phyloP scores from a whole-genome alignment of 2,113 vertebrate genomes.

The Hystrix brachyura region DNA sequence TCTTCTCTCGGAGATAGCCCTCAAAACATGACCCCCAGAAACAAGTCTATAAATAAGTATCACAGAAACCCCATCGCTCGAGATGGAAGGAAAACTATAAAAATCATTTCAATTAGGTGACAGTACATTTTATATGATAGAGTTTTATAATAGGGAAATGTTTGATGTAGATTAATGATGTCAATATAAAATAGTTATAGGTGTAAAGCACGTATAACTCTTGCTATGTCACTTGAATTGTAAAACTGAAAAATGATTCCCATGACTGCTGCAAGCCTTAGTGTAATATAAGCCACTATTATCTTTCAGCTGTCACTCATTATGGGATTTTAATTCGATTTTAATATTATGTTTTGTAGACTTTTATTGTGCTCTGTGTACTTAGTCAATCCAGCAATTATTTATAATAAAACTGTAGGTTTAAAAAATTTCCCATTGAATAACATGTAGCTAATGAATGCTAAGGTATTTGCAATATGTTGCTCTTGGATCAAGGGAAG shows the following conservation, averaged over 20 bases:
- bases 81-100: conserved; percentile 60
- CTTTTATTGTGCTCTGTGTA: conserved; percentile 82
- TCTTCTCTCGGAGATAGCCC: background rate
- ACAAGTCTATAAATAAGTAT: background rate
- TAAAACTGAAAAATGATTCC: conserved; percentile 83
- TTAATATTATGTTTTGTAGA: conserved; percentile 79
- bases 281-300: conserved; percentile 74
- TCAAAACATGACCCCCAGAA: background rate
- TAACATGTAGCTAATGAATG: conserved; percentile 84
- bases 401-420: conserved; percentile 80
- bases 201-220: background rate
- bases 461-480: conserved; percentile 68
- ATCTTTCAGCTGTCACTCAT: conserved; percentile 74
- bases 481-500: conserved; percentile 57
- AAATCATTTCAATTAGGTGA: conserved; percentile 62
- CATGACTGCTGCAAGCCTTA: conserved; percentile 54
- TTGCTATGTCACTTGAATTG: conserved; percentile 72
- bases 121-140: conserved; percentile 16
- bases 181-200: conserved; percentile 68
- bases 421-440: conserved; percentile 78
- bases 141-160: conserved; percentile 53
- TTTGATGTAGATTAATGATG: conserved; percentile 60
- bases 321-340: conserved; percentile 85
- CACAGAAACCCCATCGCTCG: background rate
- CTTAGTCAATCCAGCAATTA: conserved; percentile 80